Conservation (phyloP, 2,797 vertebrate species). For the Rhabdomys pumilio region DNA sequence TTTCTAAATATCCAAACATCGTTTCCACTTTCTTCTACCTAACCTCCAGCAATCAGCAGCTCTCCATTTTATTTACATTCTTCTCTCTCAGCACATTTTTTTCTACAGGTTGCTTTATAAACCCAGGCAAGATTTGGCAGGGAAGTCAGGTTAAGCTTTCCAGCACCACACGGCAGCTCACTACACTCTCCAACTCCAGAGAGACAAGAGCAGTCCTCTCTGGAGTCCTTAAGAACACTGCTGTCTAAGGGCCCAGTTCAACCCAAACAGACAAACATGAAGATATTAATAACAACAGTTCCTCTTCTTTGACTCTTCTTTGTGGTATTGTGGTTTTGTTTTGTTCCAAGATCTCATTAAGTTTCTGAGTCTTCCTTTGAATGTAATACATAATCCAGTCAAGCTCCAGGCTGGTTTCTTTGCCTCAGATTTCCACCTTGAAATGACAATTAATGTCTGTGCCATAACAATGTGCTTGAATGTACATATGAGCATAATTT, state of each 20-base stretch:
- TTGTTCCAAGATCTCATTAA: neutral
- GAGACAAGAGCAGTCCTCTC: neutral
- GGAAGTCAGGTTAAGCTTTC: neutral
- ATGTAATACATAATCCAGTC: neutral
- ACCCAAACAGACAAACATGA: neutral
- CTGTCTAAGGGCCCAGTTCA: neutral
- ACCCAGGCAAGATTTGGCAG: neutral
- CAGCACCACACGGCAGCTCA: neutral
- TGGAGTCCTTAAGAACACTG: neutral
- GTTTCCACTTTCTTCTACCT: neutral
- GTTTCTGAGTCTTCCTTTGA: neutral
- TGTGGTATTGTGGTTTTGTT: neutral
- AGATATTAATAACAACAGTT: neutral
- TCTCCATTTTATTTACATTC: neutral
- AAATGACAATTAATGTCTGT: neutral
- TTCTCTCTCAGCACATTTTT: neutral
- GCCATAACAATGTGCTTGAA: neutral
- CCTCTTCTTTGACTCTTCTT: neutral
- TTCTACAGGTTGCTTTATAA: neutral
- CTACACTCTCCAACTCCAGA: no score
- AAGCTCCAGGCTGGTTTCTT: no score
- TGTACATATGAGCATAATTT: neutral
- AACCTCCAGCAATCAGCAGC: neutral
- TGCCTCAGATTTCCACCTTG: neutral
- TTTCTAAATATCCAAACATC: neutral